Evolutionary conservation across 2,888 invertebrate species (phyloP).

Genomic region (Andrena marginata): DNA sequence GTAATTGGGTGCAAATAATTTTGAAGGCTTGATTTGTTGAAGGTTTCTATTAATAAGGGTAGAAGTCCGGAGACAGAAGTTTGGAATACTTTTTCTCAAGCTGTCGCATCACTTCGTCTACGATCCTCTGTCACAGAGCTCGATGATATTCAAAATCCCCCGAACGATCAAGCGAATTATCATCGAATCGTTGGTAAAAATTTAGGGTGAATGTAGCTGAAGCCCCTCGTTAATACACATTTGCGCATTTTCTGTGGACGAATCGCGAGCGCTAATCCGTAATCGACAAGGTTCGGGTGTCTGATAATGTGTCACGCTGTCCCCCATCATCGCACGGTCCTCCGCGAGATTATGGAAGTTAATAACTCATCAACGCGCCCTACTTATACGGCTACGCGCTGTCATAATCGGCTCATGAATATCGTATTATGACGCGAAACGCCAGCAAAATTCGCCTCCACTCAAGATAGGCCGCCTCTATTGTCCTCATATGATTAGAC

Average conservation of each 20-base stretch:
- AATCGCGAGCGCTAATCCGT: constrained; percentile 55
- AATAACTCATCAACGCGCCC: constrained; percentile 68
- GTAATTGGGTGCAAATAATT: too few species aligned
- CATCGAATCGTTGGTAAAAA: constrained; percentile 40
- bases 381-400: constrained; percentile 61
- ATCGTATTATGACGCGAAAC: constrained; percentile 67
- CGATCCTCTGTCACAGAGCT: not conserved
- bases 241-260: constrained; percentile 45
- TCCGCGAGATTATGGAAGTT: constrained; percentile 69
- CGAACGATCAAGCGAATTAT: constrained; percentile 35
- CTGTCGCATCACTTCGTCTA: not conserved
- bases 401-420: constrained; percentile 73
- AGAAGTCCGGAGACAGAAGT: too few species aligned
- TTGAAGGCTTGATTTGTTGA: too few species aligned
- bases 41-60: too few species aligned
- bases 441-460: constrained; percentile 61
- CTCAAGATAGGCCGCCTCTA: constrained; percentile 51
- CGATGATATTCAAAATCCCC: not conserved
- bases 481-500: constrained; percentile 60
- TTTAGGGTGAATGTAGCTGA: constrained; percentile 18
- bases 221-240: constrained; percentile 23
- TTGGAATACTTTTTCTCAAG: too few species aligned
- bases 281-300: constrained; percentile 54
- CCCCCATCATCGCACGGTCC: constrained; percentile 42
- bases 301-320: constrained; percentile 47